A percentile compares a stretch with the other conserved stretches of the same genome.
phyloP scores from a whole-genome alignment of 53 echinoderm and acorn worm species.

The Holothuria scabra region DNA sequence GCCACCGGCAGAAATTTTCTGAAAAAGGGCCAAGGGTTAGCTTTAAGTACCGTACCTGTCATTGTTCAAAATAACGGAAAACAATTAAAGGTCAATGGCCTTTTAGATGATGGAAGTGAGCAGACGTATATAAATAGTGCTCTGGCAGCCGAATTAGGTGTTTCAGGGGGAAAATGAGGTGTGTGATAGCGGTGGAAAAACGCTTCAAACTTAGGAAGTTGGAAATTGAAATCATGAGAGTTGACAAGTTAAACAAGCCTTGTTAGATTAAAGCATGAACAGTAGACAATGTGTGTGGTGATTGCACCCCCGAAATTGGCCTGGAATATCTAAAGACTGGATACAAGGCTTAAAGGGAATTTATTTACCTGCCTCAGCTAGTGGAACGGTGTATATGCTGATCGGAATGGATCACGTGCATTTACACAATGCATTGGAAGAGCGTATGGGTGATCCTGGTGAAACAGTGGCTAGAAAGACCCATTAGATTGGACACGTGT shows the following conservation, averaged over 20 bases:
- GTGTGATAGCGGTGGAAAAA: constrained; percentile 9
- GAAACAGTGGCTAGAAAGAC: constrained; percentile 1
- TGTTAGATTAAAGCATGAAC: not conserved
- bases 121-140: constrained; percentile 43
- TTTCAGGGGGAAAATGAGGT: constrained; percentile 1
- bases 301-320: constrained; percentile 1
- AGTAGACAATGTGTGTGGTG: constrained; percentile 8
- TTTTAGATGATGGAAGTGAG: constrained; percentile 45
- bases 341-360: not conserved
- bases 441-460: not conserved
- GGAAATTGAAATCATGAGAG: constrained; percentile 2
- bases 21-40: not conserved
- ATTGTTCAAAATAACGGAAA: not conserved
- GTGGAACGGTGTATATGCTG: not conserved
- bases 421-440: not conserved
- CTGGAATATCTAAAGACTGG: not conserved
- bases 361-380: not conserved
- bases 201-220: not conserved
- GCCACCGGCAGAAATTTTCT: not conserved
- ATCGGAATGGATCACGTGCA: not conserved
- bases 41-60: constrained; percentile 24
- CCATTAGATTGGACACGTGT: constrained; percentile 3
- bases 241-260: not conserved
- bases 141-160: constrained; percentile 17
- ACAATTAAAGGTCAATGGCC: constrained; percentile 18